Evolutionary conservation across 2,113 vertebrate genomes (phyloP).

Genomic region (Bucco capensis): DNA sequence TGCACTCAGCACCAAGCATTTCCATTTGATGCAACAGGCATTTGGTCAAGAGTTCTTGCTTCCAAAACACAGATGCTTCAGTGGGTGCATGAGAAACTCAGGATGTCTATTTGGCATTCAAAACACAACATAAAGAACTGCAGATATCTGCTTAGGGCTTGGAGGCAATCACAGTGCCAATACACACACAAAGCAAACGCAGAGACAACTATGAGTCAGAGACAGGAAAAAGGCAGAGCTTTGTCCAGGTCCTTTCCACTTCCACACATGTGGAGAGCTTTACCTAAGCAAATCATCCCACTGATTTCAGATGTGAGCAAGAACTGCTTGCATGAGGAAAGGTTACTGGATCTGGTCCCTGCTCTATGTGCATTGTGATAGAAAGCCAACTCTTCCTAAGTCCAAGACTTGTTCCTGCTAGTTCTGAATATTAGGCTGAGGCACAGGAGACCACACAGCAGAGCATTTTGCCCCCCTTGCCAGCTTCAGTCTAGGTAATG

Average conservation of each 20-base stretch:
- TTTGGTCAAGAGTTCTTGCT: background rate
- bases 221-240: constrained; percentile 37
- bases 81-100: background rate
- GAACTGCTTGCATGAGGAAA: constrained; percentile 11
- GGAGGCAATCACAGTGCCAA: constrained; percentile 28
- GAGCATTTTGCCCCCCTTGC: background rate
- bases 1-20: background rate
- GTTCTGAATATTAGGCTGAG: constrained; percentile 14
- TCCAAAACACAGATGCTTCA: background rate
- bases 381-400: background rate
- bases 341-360: constrained; percentile 15
- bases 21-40: background rate
- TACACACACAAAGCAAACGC: constrained; percentile 50
- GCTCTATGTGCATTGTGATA: background rate
- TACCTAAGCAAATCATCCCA: constrained; percentile 29
- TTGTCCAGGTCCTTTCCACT: constrained; percentile 33
- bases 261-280: background rate
- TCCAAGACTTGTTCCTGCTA: background rate
- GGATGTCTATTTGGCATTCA: constrained; percentile 11
- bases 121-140: constrained; percentile 26
- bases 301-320: constrained; percentile 10
- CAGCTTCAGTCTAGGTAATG: constrained; percentile 33
- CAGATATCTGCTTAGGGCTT: constrained; percentile 39
- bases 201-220: constrained; percentile 57
- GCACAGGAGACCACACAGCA: constrained; percentile 20